A percentile compares a stretch with the other conserved stretches of the same genome.
Conservation (phyloP, 2,113 vertebrate species). For the Ctenodactylus gundi region DNA sequence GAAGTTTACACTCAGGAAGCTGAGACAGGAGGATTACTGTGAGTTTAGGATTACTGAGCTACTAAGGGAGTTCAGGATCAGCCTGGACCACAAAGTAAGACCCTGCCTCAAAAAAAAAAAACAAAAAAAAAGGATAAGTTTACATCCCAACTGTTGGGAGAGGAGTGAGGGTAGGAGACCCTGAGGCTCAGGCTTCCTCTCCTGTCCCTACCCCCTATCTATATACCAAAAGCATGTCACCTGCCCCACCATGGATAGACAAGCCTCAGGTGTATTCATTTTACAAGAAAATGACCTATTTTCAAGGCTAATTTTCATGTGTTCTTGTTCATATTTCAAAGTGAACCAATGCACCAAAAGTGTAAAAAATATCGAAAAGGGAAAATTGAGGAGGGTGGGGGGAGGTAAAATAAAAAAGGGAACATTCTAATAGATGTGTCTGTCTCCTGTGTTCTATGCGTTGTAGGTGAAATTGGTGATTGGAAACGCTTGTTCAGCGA, state of each 20-base stretch:
- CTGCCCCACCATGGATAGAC: not conserved
- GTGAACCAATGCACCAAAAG: not conserved
- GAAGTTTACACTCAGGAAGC: not conserved
- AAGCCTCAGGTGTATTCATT: not conserved
- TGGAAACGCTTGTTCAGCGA: slow-evolving; percentile 84
- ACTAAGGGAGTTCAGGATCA: too few relatives aligned
- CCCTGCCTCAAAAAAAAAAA: too few relatives aligned
- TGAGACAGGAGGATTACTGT: too few relatives aligned
- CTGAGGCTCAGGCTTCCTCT: not conserved
- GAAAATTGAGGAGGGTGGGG: not conserved
- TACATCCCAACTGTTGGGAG: not conserved
- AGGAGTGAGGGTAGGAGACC: not conserved
- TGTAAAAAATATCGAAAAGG: too few relatives aligned
- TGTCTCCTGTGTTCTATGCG: slow-evolving; percentile 20
- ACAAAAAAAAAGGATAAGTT: not conserved
- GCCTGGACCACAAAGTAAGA: too few relatives aligned
- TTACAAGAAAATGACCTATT: not conserved
- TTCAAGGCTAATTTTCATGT: not conserved
- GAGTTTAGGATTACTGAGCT: too few relatives aligned
- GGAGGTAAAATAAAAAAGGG: not conserved
- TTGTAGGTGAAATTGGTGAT: slow-evolving; percentile 81
- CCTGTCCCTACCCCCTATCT: too few relatives aligned
- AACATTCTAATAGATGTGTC: not conserved
- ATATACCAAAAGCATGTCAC: not conserved
- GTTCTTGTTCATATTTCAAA: slow-evolving; percentile 5